These are phyloP conservation scores for Mionectes olivaceus DNA, from an alignment of 2,797 vertebrate genomes.

Conservation along the genomic window DNA sequence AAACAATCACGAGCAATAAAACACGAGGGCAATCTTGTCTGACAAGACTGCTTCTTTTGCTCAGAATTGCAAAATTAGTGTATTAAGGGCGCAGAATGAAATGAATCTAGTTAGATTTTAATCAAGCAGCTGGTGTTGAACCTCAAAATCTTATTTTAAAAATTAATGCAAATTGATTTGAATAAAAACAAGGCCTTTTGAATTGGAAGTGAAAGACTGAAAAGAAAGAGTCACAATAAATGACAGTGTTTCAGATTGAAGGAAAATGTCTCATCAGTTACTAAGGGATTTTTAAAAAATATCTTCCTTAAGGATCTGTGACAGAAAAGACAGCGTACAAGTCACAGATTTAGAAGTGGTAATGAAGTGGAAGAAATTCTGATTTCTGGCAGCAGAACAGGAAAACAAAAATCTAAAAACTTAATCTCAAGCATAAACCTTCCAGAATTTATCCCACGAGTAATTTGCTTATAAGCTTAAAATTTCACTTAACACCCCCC, in stretches of 20 bases:
- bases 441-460: neutral
- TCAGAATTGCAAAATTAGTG: neutral
- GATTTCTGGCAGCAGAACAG: neutral
- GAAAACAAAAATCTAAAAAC: neutral
- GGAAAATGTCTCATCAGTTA: neutral
- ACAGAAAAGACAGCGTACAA: neutral
- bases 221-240: neutral
- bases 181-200: neutral
- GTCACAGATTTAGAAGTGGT: neutral
- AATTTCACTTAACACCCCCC: fast-evolving
- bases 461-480: neutral
- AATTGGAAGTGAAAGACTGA: neutral
- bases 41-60: neutral
- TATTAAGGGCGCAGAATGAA: neutral
- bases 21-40: neutral
- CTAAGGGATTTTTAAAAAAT: neutral
- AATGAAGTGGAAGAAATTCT: slow-evolving; percentile 8
- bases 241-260: neutral
- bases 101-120: neutral
- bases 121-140: neutral
- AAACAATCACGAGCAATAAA: neutral
- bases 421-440: neutral
- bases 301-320: neutral
- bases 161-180: neutral
- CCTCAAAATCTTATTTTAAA: neutral